These are phyloP conservation scores for Oryzias javanicus DNA, from an alignment of 2,113 vertebrate species.

Conservation along the genomic window DNA sequence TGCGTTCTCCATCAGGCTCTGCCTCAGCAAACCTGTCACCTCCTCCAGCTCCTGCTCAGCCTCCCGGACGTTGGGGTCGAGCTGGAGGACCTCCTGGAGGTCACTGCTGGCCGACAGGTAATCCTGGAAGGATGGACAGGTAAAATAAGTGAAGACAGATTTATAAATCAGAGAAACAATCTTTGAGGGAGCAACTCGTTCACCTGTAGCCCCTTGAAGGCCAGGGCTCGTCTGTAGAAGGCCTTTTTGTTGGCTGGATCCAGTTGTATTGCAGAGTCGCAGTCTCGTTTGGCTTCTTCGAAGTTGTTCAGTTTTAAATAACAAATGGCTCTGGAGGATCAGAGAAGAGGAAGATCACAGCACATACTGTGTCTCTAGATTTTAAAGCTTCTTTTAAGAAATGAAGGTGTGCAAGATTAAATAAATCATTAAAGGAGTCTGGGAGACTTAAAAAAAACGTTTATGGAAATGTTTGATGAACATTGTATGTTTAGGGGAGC, in stretches of 20 bases:
- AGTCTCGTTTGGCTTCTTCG: conserved; percentile 89
- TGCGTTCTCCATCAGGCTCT: conserved; percentile 53
- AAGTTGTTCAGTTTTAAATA: conserved; percentile 85
- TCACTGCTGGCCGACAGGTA: conserved; percentile 86
- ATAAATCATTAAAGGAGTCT: not conserved
- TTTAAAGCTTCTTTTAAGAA: too few species aligned
- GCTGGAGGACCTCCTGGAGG: conserved; percentile 84
- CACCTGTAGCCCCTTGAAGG: conserved; percentile 92
- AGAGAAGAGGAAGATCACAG: not conserved
- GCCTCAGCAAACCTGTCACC: conserved; percentile 76
- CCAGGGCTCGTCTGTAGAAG: conserved; percentile 90
- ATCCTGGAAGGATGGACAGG: conserved; percentile 72
- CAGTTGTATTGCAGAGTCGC: conserved; percentile 84
- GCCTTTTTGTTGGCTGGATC: conserved; percentile 89
- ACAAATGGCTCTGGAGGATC: conserved; percentile 87
- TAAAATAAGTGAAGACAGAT: not conserved
- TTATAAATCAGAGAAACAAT: too few species aligned
- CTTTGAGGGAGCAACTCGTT: not conserved
- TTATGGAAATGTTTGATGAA: too few species aligned
- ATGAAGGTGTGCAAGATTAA: not conserved
- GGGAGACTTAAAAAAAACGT: too few species aligned
- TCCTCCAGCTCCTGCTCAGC: conserved; percentile 85
- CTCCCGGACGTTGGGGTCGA: conserved; percentile 83
- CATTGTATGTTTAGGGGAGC: too few species aligned
- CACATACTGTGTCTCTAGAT: too few species aligned